Base-by-base conservation (phyloP, 1,140 invertebrate genomes). In the Tribolium castaneum region DNA sequence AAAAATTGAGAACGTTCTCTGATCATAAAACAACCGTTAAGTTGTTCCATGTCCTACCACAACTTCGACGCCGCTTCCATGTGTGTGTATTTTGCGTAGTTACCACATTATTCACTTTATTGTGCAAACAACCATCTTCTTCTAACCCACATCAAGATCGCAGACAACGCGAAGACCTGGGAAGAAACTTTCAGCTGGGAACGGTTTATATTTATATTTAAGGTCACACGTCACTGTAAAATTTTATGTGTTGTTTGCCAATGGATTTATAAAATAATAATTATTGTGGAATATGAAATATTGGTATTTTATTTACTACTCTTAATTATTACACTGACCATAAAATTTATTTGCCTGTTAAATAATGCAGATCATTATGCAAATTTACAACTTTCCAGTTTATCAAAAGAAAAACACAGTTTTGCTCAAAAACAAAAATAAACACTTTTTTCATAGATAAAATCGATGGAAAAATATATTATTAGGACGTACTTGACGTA, bases 201-300 rank as follows among this genome's bases (percentile, higher is more conserved):
- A 54, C 3, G 35, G 50, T 72, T 72, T 73, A 49, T 72, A 78
- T 78, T 78, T 78, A 78, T 78, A 78, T 76, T 75, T 79, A 79
- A 79, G 73, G 78, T 79, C 78, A 79, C 73, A 79, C 72, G 78
- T 75, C 72, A 70, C 71, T 56, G 62, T 75, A 56, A 79, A 79
- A 71, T 76, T 79, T 79, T 79, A 79, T 75, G 78, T 14, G 66
- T 50, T 72, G 45, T 51, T 52, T 52, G 71, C 71, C 14, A 73
- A 73, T 73, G 52, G 71, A 51, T 73, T 73, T 73, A 35, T 34
- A 54, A 73, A 72, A 73, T 73, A 72, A 73, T 73, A 19, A 72
- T 54, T 73, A 66, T 66, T 66, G 3, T 35, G 34, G 9, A 66
- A 66, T 66, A 66, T 66, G 59, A 66, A 66, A 66, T 35, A 35